Conservation (phyloP, 2,888 invertebrate genomes). For the Crepidodera aurea region DNA sequence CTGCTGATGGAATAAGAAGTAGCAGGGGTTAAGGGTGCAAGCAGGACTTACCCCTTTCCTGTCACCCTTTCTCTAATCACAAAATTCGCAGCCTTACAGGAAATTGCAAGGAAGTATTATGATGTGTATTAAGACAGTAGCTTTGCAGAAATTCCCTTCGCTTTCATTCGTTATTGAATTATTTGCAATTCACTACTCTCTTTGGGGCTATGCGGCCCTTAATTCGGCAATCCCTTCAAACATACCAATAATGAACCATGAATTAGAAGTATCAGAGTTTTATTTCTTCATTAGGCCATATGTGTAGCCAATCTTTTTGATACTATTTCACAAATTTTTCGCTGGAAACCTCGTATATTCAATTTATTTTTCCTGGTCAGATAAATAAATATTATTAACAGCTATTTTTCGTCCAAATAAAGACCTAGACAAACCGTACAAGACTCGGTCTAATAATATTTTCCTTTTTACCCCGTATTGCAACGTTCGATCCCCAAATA, state of each 20-base stretch:
- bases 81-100: constrained; percentile 51
- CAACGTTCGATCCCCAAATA: constrained; percentile 36
- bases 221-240: constrained; percentile 38
- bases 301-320: neutral
- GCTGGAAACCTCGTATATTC: neutral
- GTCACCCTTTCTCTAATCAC: constrained; percentile 49
- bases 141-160: constrained; percentile 45
- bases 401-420: constrained; percentile 30
- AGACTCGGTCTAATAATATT: constrained; percentile 38
- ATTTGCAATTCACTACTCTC: constrained; percentile 50
- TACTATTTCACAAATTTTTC: neutral
- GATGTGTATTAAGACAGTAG: constrained; percentile 58
- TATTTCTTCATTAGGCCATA: constrained; percentile 29
- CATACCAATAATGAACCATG: constrained; percentile 37
- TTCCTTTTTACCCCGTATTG: constrained; percentile 35
- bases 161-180: constrained; percentile 55
- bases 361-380: constrained; percentile 5
- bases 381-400: constrained; percentile 28
- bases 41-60: constrained; percentile 27
- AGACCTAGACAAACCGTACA: constrained; percentile 19
- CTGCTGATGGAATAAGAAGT: constrained; percentile 18
- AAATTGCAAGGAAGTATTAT: constrained; percentile 61
- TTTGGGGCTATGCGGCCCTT: constrained; percentile 37
- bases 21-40: constrained; percentile 7
- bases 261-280: constrained; percentile 28